These are phyloP conservation scores for Litoditis marina DNA, from an alignment of 2,888 invertebrate genomes.

Conservation along the genomic window DNA sequence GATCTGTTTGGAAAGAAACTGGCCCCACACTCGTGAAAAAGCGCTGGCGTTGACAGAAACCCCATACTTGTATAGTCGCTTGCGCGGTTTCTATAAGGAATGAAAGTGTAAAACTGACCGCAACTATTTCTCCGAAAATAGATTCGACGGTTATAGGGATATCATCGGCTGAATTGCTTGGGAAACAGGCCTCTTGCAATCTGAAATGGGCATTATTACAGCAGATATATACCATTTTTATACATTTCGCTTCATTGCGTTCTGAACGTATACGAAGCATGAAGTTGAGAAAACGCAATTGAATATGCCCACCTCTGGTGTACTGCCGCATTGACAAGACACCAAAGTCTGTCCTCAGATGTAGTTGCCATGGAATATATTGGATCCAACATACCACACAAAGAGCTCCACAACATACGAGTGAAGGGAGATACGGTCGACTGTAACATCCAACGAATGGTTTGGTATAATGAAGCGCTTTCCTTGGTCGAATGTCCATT, in stretches of 20 bases:
- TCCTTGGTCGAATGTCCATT: too few relatives aligned
- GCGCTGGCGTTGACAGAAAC: too few relatives aligned
- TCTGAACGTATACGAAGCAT: too few relatives aligned
- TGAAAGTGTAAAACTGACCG: neutral
- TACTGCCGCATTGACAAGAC: constrained; percentile 12
- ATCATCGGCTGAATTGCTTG: constrained; percentile 5
- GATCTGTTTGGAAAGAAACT: too few relatives aligned
- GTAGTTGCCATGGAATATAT: constrained; percentile 13
- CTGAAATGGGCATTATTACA: neutral
- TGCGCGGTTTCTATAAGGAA: neutral
- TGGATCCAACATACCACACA: constrained; percentile 11
- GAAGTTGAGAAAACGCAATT: neutral
- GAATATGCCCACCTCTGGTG: constrained; percentile 4
- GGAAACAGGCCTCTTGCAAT: constrained; percentile 7
- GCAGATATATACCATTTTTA: too few relatives aligned
- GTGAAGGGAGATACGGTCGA: neutral
- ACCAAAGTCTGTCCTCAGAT: constrained; percentile 13
- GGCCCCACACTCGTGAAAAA: too few relatives aligned
- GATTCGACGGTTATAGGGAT: constrained; percentile 5
- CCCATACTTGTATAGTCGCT: too few relatives aligned
- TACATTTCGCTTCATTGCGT: too few relatives aligned
- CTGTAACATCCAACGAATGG: neutral
- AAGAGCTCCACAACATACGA: constrained; percentile 4
- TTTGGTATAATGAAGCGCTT: too few relatives aligned
- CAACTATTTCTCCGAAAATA: constrained; percentile 15